Evolutionary conservation across 2,888 invertebrate genomes (phyloP).

Genomic region (Sacculina carcini): DNA sequence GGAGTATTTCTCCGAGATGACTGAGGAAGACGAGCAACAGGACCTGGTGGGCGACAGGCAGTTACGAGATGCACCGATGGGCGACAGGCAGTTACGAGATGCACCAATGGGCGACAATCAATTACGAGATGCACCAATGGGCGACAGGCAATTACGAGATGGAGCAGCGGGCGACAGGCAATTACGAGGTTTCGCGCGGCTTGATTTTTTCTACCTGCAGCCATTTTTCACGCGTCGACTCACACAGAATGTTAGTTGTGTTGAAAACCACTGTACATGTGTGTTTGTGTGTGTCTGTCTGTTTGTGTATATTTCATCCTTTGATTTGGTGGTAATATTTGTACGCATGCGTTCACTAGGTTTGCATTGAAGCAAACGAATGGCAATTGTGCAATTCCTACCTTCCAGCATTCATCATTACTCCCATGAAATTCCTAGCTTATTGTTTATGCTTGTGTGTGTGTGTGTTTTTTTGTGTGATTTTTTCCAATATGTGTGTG

Average conservation of each 20-base stretch:
- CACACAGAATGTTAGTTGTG: constrained; percentile 12
- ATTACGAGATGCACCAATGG: constrained; percentile 28
- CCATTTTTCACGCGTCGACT: constrained; percentile 80
- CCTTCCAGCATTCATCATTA: not conserved
- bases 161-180: constrained; percentile 13
- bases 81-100: constrained; percentile 26
- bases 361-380: too few species aligned
- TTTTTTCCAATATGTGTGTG: not conserved
- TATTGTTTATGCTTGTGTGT: too few species aligned
- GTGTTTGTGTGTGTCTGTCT: not conserved
- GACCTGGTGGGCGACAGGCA: constrained; percentile 13
- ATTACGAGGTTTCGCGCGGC: constrained; percentile 53
- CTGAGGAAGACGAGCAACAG: constrained; percentile 39
- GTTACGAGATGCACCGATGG: constrained; percentile 47
- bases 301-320: not conserved
- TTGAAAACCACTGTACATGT: not conserved
- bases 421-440: not conserved
- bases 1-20: constrained; percentile 70
- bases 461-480: too few species aligned
- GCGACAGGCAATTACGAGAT: constrained; percentile 16
- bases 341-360: too few species aligned
- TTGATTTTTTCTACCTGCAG: constrained; percentile 76
- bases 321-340: too few species aligned
- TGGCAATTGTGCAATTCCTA: too few species aligned
- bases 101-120: constrained; percentile 13